phyloP scores from a whole-genome alignment of 2,113 vertebrate genomes.

The Pachypanchax playfairii region DNA sequence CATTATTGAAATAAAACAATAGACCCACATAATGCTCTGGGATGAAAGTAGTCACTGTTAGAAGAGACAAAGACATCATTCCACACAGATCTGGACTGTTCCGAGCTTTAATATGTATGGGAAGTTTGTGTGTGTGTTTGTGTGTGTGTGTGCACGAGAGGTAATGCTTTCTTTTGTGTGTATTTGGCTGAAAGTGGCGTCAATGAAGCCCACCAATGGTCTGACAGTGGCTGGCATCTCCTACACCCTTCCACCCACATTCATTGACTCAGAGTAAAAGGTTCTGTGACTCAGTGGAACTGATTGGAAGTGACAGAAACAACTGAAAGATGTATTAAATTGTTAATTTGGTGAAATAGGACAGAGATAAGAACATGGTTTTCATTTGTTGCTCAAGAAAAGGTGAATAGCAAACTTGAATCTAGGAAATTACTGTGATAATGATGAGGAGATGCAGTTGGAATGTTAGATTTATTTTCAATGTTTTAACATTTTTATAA shows the following conservation, averaged over 20 bases:
- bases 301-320: neutral
- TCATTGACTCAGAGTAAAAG: constrained; percentile 43
- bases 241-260: constrained; percentile 23
- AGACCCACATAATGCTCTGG: constrained; percentile 62
- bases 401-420: too few species aligned
- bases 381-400: too few species aligned
- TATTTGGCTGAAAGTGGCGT: constrained; percentile 44
- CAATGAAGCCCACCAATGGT: constrained; percentile 62
- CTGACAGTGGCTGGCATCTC: constrained; percentile 23
- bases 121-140: neutral
- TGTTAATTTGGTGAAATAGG: too few species aligned
- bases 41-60: constrained; percentile 70
- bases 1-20: constrained; percentile 66
- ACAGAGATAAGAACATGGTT: too few species aligned
- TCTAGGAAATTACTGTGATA: too few species aligned
- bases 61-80: constrained; percentile 64
- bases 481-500: too few species aligned
- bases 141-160: constrained; percentile 3
- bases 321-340: too few species aligned
- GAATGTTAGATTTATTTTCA: too few species aligned
- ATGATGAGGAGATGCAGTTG: too few species aligned
- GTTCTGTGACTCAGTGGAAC: neutral
- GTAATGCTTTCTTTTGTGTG: constrained; percentile 14
- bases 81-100: constrained; percentile 73
- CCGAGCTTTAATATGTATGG: constrained; percentile 52